A percentile compares a stretch with the other conserved stretches of the same genome.
Evolutionary conservation across 2,113 vertebrate genomes (phyloP).

Genomic region (Furnarius figulus): DNA sequence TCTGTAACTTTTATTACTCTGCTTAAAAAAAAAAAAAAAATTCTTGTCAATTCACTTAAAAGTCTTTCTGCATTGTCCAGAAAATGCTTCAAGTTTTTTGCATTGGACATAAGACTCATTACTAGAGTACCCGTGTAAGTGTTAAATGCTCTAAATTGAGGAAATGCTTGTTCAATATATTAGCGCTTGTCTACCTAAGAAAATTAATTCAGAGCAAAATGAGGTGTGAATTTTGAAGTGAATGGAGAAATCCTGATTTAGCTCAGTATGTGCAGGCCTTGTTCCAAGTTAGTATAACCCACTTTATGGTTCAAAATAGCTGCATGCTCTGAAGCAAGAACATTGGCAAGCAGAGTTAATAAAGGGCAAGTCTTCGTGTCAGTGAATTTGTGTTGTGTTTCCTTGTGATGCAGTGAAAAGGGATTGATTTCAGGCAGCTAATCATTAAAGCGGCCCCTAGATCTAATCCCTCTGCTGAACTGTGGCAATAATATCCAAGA

Average conservation of each 20-base stretch:
- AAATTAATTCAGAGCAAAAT: conserved; percentile 13
- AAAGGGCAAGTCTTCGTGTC: background rate
- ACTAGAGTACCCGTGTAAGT: background rate
- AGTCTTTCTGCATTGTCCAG: background rate
- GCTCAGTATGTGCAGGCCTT: background rate
- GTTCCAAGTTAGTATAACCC: background rate
- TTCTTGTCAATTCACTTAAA: background rate
- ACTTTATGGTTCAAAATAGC: conserved; percentile 8
- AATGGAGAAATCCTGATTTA: conserved; percentile 1
- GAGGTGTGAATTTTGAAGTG: conserved; percentile 24
- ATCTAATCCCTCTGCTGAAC: background rate
- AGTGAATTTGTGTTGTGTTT: background rate
- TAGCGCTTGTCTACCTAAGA: conserved; percentile 5
- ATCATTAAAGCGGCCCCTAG: background rate
- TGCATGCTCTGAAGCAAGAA: background rate
- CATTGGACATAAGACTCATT: background rate
- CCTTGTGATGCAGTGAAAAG: background rate
- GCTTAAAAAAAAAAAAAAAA: conserved; percentile 3
- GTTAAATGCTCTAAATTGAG: background rate
- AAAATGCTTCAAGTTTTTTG: background rate
- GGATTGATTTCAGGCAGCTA: background rate
- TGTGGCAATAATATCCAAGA: background rate
- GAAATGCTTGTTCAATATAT: background rate
- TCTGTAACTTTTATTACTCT: background rate
- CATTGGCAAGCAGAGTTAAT: background rate